Conservation (phyloP, 2,797 vertebrate genomes). For the Alca torda region DNA sequence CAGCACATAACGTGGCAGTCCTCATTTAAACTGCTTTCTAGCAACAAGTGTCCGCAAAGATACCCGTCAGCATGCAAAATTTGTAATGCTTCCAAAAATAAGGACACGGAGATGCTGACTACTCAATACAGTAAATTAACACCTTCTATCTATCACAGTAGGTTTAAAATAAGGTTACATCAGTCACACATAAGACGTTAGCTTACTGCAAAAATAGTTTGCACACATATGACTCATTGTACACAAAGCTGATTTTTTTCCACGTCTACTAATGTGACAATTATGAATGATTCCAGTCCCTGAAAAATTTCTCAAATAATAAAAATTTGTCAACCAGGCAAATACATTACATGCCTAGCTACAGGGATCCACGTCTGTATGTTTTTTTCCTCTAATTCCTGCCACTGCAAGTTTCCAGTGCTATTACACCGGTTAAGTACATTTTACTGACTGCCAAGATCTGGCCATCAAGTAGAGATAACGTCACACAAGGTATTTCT, state of each 20-base stretch:
- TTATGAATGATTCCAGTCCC: background rate
- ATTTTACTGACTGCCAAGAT: background rate
- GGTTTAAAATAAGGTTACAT: background rate
- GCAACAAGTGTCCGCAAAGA: background rate
- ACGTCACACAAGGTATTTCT: background rate
- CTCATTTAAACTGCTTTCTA: background rate
- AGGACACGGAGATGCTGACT: background rate
- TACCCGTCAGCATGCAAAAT: background rate
- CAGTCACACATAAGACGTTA: background rate
- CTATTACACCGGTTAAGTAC: background rate
- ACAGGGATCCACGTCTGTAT: background rate
- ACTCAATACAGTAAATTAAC: background rate
- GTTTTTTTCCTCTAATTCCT: background rate
- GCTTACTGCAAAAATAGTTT: background rate
- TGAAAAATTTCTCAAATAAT: background rate
- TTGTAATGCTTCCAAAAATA: background rate
- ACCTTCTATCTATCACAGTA: background rate
- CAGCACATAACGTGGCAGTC: slow-evolving; percentile 70
- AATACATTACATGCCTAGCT: background rate
- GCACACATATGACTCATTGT: background rate
- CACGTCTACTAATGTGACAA: background rate
- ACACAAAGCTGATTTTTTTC: background rate
- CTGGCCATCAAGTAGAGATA: background rate
- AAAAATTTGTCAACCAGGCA: background rate
- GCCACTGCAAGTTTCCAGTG: background rate